Evolutionary conservation across 1,140 invertebrate species (phyloP), one percentile per base, ranked within the genome.

Genomic region (Coelopa frigida): DNA sequence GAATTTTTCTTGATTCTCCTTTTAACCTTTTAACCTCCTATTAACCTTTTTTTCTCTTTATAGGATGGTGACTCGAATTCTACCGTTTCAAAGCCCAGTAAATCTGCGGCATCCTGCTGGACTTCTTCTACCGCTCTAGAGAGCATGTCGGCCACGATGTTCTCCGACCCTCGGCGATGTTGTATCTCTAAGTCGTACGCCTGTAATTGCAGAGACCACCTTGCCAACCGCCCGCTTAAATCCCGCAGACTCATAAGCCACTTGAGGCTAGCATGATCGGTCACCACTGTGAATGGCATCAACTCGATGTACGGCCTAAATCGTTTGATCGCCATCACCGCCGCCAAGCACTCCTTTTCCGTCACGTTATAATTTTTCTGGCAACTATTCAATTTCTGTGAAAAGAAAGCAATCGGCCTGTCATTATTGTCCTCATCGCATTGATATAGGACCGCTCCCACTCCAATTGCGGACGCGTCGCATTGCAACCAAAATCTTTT

Each of bases 321-420:
- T 35, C 70, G 54, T 45, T 72, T 56, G 1, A 76, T 55, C 5
- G 67, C 70, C 44, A 56, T 56, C 0, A 76, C 37, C 8, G 74
- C 53, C 7, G 69, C 70, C 18, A 76, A 49, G 20, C 61, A 57
- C 60, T 76, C 73, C 43, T 58, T 44, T 51, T 76, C 71, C 2
- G 68, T 67, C 10, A 58, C 59, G 0, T 49, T 52, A 39, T 72
- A 75, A 15, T 66, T 63, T 7, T 40, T 47, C 57, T 78, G 73
- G 1, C 54, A 45, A 11, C 12, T 44, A 11, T 42, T 49, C 2
- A 49, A 32, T 39, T 49, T 49, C 5, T 36, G 31, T 35, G 70
- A 71, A 5, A 58, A 51, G 53, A 62, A 75, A 4, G 56, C 56
- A 4, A 68, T 51, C 0, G 58, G 51, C 12, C 44, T 21, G 11